A percentile compares a stretch with the other conserved stretches of the same genome.
Evolutionary conservation across 2,113 vertebrate species (phyloP).

Genomic region (Plestiodon gilberti): DNA sequence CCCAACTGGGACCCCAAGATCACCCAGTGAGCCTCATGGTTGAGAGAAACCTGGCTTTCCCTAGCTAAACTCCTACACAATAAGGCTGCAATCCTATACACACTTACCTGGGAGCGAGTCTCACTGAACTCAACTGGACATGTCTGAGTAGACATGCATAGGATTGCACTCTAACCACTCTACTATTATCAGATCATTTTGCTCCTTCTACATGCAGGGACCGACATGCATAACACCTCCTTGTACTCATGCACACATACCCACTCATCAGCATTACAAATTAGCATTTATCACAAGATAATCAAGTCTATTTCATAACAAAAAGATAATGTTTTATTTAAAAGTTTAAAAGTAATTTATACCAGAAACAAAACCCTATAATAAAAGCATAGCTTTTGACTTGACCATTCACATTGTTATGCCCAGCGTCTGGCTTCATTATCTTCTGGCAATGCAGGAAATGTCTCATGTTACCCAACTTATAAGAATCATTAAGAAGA

Average conservation of each 20-base stretch:
- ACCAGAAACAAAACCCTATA: constrained; percentile 24
- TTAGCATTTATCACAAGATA: constrained; percentile 25
- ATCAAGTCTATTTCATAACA: constrained; percentile 16
- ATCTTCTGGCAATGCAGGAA: constrained; percentile 36
- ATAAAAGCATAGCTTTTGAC: constrained; percentile 33
- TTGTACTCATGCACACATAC: not conserved
- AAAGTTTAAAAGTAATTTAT: constrained; percentile 28
- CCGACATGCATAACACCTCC: not conserved
- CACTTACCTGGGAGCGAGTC: too few relatives aligned
- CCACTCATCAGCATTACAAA: not conserved
- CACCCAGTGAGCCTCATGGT: not conserved
- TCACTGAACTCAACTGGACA: too few relatives aligned
- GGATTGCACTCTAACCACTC: not conserved
- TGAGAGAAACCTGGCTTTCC: not conserved
- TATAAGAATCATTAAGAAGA: constrained; percentile 39
- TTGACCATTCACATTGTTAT: constrained; percentile 14
- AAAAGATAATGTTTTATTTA: constrained; percentile 11
- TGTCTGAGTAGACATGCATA: too few relatives aligned
- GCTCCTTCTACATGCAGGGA: not conserved
- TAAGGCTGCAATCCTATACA: too few relatives aligned
- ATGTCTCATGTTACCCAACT: constrained; percentile 26
- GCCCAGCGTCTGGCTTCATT: constrained; percentile 18
- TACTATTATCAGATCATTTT: too few relatives aligned
- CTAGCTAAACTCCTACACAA: not conserved
- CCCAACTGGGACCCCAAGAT: too few relatives aligned